phyloP scores from a whole-genome alignment of 2,113 vertebrate genomes.

The Micronisus gabar region DNA sequence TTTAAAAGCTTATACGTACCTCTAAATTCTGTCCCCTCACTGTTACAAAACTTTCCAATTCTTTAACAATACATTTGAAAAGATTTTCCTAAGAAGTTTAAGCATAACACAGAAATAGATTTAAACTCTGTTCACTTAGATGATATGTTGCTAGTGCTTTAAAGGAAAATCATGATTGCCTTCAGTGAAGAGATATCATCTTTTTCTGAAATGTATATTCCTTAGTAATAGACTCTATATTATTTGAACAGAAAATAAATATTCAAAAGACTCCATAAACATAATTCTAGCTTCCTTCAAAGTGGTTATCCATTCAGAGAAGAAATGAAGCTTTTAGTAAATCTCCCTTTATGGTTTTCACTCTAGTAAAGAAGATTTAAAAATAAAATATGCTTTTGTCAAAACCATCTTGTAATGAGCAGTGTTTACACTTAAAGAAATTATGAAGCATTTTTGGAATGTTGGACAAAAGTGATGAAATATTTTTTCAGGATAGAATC shows the following conservation, averaged over 20 bases:
- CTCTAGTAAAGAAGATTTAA: constrained; percentile 23
- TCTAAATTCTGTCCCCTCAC: neutral
- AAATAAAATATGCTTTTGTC: constrained; percentile 49
- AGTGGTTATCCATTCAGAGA: neutral
- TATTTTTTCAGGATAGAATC: neutral
- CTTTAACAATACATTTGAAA: neutral
- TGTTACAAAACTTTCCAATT: neutral
- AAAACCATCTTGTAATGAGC: neutral
- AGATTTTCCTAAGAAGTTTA: neutral
- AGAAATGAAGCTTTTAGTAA: constrained; percentile 31
- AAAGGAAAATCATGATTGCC: neutral
- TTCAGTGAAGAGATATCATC: neutral
- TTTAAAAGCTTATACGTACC: neutral
- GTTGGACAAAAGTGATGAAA: neutral
- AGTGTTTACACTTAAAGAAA: neutral
- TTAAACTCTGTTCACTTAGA: neutral
- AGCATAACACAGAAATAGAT: neutral
- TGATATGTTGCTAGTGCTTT: neutral
- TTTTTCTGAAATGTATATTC: neutral
- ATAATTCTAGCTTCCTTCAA: constrained; percentile 46
- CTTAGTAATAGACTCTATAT: constrained; percentile 9
- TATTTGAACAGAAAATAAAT: constrained; percentile 50
- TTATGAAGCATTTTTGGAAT: neutral
- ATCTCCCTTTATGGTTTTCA: constrained; percentile 39
- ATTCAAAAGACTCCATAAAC: constrained; percentile 50